A percentile compares a stretch with the other conserved stretches of the same genome.
phyloP scores from a whole-genome alignment of 2,888 invertebrate genomes.

The Scaptomyza caliginosa region DNA sequence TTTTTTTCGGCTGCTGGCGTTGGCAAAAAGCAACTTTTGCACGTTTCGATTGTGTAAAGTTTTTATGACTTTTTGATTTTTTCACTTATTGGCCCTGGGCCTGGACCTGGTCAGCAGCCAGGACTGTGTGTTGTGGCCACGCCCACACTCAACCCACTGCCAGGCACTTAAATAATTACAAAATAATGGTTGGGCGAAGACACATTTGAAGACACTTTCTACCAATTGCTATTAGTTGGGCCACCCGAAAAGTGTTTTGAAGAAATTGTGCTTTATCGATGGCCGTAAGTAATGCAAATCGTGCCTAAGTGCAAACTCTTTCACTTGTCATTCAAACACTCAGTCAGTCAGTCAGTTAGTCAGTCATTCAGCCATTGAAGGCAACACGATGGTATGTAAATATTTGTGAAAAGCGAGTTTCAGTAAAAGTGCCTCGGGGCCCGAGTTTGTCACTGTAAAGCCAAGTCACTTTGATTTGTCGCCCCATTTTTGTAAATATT shows the following conservation, averaged over 20 bases:
- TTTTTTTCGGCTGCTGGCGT: constrained; percentile 64
- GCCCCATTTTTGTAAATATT: constrained; percentile 70
- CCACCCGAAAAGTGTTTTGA: constrained; percentile 8
- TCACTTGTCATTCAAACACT: constrained; percentile 32
- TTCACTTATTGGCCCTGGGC: constrained; percentile 74
- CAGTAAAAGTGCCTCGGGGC: constrained; percentile 59
- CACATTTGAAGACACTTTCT: constrained; percentile 35
- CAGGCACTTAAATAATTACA: constrained; percentile 78
- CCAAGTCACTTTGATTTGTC: constrained; percentile 73
- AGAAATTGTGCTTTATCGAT: constrained; percentile 33
- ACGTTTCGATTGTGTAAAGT: constrained; percentile 82
- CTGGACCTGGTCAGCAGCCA: background rate
- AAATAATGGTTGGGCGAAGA: constrained; percentile 67
- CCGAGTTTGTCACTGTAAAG: constrained; percentile 50
- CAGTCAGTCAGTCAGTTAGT: constrained; percentile 3
- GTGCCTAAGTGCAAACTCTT: constrained; percentile 74
- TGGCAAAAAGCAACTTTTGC: constrained; percentile 79
- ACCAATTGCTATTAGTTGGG: constrained; percentile 34
- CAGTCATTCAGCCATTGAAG: constrained; percentile 28
- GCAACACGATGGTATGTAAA: constrained; percentile 59
- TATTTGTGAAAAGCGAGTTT: constrained; percentile 67
- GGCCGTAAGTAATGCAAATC: constrained; percentile 69
- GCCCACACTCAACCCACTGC: constrained; percentile 9
- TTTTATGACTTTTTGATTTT: constrained; percentile 82
- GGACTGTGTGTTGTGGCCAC: background rate